Percentiles rank a stretch among this genome's conserved stretches.
Conservation (phyloP, 2,888 invertebrate genomes). For the Syrphus vitripennis region DNA sequence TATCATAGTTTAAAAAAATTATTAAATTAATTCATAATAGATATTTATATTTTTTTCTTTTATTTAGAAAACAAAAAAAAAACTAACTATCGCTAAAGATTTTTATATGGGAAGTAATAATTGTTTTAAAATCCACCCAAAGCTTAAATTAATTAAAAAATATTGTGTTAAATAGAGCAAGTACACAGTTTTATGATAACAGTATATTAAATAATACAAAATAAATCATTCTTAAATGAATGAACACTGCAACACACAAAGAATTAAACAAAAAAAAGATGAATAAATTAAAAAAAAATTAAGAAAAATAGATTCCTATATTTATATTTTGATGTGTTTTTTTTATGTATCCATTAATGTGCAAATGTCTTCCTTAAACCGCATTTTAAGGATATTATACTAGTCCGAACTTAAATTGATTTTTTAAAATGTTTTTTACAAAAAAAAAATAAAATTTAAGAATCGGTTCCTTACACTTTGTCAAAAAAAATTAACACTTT, state of each 20-base stretch:
- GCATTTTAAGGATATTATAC: slow-evolving; percentile 50
- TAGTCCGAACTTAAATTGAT: slow-evolving; percentile 11
- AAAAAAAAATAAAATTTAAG: slow-evolving; percentile 13
- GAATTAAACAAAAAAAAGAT: neutral
- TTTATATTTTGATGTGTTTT: neutral
- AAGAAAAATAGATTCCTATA: slow-evolving; percentile 38
- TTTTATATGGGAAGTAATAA: slow-evolving; percentile 29
- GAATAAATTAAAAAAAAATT: neutral
- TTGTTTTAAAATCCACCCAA: neutral
- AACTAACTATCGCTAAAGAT: slow-evolving; percentile 51
- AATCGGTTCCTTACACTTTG: slow-evolving; percentile 52
- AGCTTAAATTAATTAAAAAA: neutral
- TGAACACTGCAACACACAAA: slow-evolving; percentile 27
- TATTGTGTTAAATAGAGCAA: neutral
- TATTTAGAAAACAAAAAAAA: too few relatives aligned
- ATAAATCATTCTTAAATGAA: slow-evolving; percentile 41
- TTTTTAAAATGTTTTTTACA: slow-evolving; percentile 13
- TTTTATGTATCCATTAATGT: slow-evolving; percentile 21
- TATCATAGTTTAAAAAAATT: too few relatives aligned
- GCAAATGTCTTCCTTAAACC: slow-evolving; percentile 59
- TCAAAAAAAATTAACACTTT: neutral
- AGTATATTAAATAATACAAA: neutral
- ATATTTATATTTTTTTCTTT: neutral
- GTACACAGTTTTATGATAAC: neutral
- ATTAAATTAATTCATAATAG: too few relatives aligned